Evolutionary conservation across 2,888 invertebrate species (phyloP).

Genomic region (Diplazon laetatorius): DNA sequence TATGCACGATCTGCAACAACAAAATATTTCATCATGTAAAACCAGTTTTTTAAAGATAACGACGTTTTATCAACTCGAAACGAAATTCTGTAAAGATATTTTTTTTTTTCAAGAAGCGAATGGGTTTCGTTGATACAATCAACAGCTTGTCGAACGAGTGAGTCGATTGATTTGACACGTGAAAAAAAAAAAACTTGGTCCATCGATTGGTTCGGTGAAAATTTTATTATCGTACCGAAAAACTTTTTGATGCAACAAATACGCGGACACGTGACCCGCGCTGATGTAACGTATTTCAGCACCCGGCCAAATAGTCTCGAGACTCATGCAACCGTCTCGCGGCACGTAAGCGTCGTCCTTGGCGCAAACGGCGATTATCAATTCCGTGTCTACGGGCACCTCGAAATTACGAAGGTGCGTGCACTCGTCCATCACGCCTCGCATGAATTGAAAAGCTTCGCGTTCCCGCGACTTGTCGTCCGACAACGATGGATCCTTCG

Average conservation of each 20-base stretch:
- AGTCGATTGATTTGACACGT: no score
- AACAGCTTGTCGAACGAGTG: no score
- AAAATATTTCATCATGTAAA: constrained; percentile 70
- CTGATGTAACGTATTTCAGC: constrained; percentile 94
- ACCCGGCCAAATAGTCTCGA: constrained; percentile 97
- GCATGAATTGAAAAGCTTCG: constrained; percentile 96
- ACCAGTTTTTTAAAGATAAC: no score
- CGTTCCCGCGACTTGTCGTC: constrained; percentile 87
- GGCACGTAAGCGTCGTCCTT: constrained; percentile 96
- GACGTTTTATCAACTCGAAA: no score
- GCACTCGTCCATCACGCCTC: constrained; percentile 99
- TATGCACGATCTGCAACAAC: constrained; percentile 87
- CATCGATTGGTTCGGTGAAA: no score
- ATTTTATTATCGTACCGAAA: constrained; percentile 89
- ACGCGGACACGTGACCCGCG: constrained; percentile 95
- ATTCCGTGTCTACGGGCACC: constrained; percentile 92
- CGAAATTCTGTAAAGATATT: no score
- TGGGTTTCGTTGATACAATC: no score
- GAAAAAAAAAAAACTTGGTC: no score
- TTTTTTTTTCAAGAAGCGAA: no score
- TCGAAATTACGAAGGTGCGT: constrained; percentile 98
- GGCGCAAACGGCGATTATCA: constrained; percentile 96
- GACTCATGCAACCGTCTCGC: constrained; percentile 90
- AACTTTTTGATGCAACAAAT: constrained; percentile 92
- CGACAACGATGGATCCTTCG: constrained; percentile 75